Evolutionary conservation across 2,888 invertebrate species (phyloP).

Genomic region (Resseliella maxima): DNA sequence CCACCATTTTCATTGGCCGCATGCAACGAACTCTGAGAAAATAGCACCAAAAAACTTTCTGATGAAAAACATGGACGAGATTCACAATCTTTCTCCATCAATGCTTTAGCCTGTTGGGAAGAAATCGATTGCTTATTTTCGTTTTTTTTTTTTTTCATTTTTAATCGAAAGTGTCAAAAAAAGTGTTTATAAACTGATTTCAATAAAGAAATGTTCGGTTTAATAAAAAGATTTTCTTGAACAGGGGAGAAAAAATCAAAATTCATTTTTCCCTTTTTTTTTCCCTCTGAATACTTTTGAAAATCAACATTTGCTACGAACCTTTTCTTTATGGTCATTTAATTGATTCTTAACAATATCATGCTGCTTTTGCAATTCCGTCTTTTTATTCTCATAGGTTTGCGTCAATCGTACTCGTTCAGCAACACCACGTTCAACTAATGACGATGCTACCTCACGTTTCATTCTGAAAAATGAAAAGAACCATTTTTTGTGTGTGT

Average conservation of each 20-base stretch:
- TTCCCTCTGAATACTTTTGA: too few species aligned
- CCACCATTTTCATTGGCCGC: constrained; percentile 30
- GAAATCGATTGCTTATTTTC: not conserved
- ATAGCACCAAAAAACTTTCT: constrained; percentile 66
- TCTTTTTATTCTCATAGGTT: constrained; percentile 79
- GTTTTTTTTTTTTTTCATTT: constrained; percentile 13
- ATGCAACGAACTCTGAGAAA: constrained; percentile 61
- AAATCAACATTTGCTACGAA: constrained; percentile 62
- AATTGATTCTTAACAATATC: constrained; percentile 79
- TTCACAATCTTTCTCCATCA: constrained; percentile 67
- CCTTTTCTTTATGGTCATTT: constrained; percentile 75
- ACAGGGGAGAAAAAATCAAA: too few species aligned
- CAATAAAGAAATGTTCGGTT: too few species aligned
- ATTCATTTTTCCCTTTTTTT: too few species aligned
- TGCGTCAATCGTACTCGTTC: constrained; percentile 85
- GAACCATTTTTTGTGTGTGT: not conserved
- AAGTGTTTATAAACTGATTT: too few species aligned
- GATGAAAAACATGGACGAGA: constrained; percentile 65
- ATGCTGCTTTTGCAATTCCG: constrained; percentile 82
- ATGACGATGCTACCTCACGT: constrained; percentile 67
- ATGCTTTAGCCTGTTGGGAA: constrained; percentile 64
- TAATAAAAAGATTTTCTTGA: too few species aligned
- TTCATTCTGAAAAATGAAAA: constrained; percentile 64
- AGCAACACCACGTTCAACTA: constrained; percentile 89
- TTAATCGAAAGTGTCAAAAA: too few species aligned